A percentile compares a stretch with the other conserved stretches of the same genome.
Evolutionary conservation across 1,140 invertebrate genomes (phyloP).

Genomic region (Trichogramma pretiosum): DNA sequence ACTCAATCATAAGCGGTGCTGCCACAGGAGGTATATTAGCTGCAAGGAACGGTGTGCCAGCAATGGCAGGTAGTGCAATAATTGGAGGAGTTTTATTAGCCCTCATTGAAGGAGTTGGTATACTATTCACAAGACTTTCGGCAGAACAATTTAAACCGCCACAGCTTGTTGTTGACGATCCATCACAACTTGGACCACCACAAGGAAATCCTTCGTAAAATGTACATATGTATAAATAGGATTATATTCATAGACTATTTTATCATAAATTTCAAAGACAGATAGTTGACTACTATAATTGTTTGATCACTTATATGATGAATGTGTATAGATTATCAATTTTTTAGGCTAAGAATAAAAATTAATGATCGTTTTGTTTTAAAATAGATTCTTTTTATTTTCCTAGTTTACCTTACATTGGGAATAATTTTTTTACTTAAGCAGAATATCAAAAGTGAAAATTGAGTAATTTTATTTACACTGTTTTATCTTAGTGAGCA

Average conservation of each 20-base stretch:
- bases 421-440: not conserved
- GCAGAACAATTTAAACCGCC: slow-evolving; percentile 85
- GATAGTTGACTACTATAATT: not conserved
- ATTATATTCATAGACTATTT: slow-evolving; percentile 22
- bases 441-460: not conserved
- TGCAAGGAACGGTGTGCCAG: slow-evolving; percentile 84
- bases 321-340: slow-evolving; percentile 26
- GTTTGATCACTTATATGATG: slow-evolving; percentile 11
- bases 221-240: too few species aligned
- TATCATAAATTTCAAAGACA: slow-evolving; percentile 19
- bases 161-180: slow-evolving; percentile 59
- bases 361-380: slow-evolving; percentile 25
- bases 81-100: slow-evolving; percentile 90
- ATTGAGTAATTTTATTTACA: not conserved
- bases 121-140: slow-evolving; percentile 79
- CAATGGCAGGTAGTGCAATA: slow-evolving; percentile 91
- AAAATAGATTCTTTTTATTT: slow-evolving; percentile 10
- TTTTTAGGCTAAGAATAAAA: slow-evolving; percentile 21
- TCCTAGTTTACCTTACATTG: not conserved
- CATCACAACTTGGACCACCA: slow-evolving; percentile 50
- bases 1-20: slow-evolving; percentile 94
- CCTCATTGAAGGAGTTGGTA: slow-evolving; percentile 93
- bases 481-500: not conserved
- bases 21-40: slow-evolving; percentile 91
- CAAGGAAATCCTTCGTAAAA: slow-evolving; percentile 27